phyloP scores from a whole-genome alignment of 2,888 invertebrate species.

The Temnothorax unifasciatus region DNA sequence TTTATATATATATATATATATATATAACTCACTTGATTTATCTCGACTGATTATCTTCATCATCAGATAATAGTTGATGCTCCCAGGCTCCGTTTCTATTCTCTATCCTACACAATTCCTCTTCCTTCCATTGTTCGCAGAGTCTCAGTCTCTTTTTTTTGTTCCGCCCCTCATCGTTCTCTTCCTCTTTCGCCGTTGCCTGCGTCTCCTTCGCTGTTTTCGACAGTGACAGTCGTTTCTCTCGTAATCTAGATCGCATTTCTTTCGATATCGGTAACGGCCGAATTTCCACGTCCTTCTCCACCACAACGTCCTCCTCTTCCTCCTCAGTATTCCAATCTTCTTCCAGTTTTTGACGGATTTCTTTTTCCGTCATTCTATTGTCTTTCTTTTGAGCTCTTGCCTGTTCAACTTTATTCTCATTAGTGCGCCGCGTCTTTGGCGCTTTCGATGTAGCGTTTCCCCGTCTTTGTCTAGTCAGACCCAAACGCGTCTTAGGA shows the following conservation, averaged over 20 bases:
- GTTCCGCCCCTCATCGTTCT: conserved; percentile 49
- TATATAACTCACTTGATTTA: conserved; percentile 25
- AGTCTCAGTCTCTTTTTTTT: conserved; percentile 63
- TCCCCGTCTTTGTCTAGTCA: not conserved
- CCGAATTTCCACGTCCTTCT: conserved; percentile 59
- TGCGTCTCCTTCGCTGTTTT: conserved; percentile 58
- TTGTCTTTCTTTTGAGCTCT: conserved; percentile 26
- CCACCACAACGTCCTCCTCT: conserved; percentile 38
- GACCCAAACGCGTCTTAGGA: conserved; percentile 48
- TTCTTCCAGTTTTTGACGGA: conserved; percentile 66
- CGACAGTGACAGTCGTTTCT: conserved; percentile 53
- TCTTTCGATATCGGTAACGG: conserved; percentile 54
- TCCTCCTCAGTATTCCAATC: conserved; percentile 58
- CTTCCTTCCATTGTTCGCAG: conserved; percentile 52
- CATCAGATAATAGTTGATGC: conserved; percentile 7
- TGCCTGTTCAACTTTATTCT: conserved; percentile 10
- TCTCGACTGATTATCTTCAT: not conserved
- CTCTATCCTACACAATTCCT: conserved; percentile 11
- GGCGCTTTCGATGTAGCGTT: not conserved
- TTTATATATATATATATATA: no score
- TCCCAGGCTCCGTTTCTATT: conserved; percentile 29
- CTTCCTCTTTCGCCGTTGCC: conserved; percentile 53
- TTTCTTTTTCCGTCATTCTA: conserved; percentile 52
- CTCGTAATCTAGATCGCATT: not conserved
- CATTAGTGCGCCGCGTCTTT: not conserved